Evolutionary conservation across 2,113 vertebrate genomes (phyloP).

Genomic region (Embiotoca jacksoni): DNA sequence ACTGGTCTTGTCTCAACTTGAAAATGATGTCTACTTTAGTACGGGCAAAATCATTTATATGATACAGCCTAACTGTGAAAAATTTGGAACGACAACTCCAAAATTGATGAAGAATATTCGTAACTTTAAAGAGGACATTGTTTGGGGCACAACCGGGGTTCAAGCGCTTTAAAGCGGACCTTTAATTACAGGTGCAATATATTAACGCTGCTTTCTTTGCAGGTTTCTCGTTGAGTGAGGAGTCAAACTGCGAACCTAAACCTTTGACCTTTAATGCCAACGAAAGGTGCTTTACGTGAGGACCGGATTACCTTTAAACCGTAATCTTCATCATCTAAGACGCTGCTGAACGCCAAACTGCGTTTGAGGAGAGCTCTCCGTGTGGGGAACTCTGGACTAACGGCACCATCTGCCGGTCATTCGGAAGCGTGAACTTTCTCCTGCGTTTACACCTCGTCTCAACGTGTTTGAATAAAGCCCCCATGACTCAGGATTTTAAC

Average conservation of each 20-base stretch:
- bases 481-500: slow-evolving; percentile 56
- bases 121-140: background rate
- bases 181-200: background rate
- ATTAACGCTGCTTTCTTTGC: background rate
- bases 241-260: slow-evolving; percentile 27
- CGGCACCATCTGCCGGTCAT: slow-evolving; percentile 59
- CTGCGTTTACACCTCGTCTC: slow-evolving; percentile 11
- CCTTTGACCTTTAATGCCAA: slow-evolving; percentile 51
- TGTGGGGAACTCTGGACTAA: background rate
- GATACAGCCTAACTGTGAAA: too few relatives aligned
- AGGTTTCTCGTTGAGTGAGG: background rate
- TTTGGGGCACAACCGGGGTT: background rate
- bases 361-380: background rate
- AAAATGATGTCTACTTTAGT: background rate
- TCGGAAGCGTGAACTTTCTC: slow-evolving; percentile 2
- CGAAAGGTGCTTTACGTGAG: background rate
- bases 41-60: background rate
- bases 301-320: slow-evolving; percentile 42
- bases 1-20: slow-evolving; percentile 1
- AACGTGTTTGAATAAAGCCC: slow-evolving; percentile 42
- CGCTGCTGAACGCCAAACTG: background rate
- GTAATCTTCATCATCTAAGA: background rate
- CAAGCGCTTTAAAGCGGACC: background rate
- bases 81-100: too few relatives aligned
- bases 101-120: too few relatives aligned